Evolutionary conservation across 2,797 vertebrate genomes (phyloP), one percentile per base, ranked within the genome.

Genomic region (Urosaurus nigricauda): DNA sequence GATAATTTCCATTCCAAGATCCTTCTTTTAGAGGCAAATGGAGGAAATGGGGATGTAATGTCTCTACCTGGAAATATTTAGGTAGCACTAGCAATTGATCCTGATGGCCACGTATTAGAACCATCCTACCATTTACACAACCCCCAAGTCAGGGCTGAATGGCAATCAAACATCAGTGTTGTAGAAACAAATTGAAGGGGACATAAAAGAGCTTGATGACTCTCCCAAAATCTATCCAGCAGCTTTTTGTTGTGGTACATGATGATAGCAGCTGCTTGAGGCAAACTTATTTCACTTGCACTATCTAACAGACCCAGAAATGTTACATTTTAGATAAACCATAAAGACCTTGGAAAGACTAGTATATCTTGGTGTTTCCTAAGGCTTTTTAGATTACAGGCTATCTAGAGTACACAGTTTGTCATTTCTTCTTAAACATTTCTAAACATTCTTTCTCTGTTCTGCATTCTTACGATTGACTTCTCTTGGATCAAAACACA

Each of bases 151-250:
- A 4, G 79, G 84, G 82, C 70, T 89, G 43, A 88, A 56, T 84
- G 90, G 79, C 85, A 83, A 91, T 87, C 58, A 81, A 89, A 51
- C 87, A 94, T 93, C 92, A 88, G 88, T 94, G 93, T 93, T 94
- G 83, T 92, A 93, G 93, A 89, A 78, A 89, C 84, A 92, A 91
- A 95, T 91, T 94, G 92, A 95, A 95, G 95, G 92, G 12, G 63
- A 78, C 74, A 94, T 93, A 92, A 95, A 94, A 87, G 89, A 94
- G 83, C 86, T 91, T 90, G 95, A 93, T 0, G 43, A 92, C 92
- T 96, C 94, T 29, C 81, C 89, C 91, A 84, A 90, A 93, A 71
- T 86, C 84, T 35, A 37, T 32, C 43, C 77, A 89, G 75, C 79
- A 91, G 80, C 89, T 88, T 94, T 56, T 70, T 89, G 74, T 84